Conservation (phyloP, 2,888 invertebrate genomes). For the Myopa testacea region DNA sequence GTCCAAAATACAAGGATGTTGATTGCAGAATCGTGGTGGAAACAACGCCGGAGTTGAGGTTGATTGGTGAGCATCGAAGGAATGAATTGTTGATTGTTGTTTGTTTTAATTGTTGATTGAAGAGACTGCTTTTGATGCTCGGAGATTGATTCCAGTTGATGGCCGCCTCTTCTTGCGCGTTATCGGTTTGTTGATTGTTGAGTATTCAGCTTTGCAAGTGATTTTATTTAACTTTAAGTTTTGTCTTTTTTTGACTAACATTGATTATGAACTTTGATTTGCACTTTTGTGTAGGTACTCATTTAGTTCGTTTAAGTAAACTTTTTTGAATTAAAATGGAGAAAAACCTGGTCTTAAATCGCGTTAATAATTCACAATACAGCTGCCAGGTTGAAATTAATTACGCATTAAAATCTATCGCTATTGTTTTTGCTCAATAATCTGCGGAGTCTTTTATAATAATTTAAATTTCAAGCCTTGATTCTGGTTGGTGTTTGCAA, state of each 20-base stretch:
- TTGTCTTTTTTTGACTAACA: not conserved
- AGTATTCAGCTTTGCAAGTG: not conserved
- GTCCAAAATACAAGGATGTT: conserved; percentile 43
- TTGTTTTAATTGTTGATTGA: conserved; percentile 22
- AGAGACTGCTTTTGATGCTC: not conserved
- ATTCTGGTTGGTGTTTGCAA: too few relatives aligned
- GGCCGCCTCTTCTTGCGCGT: not conserved
- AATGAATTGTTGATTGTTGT: conserved; percentile 21
- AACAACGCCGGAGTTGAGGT: not conserved
- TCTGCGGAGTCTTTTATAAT: too few relatives aligned
- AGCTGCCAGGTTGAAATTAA: too few relatives aligned
- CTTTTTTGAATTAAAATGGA: not conserved
- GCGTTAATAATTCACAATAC: too few relatives aligned
- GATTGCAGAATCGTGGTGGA: conserved; percentile 43
- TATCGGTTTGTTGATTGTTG: conserved; percentile 8
- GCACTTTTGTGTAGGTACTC: too few relatives aligned
- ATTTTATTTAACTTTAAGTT: not conserved
- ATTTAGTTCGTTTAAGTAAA: not conserved
- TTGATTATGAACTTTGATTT: too few relatives aligned
- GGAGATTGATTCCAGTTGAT: not conserved
- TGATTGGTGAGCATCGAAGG: not conserved
- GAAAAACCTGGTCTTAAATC: too few relatives aligned
- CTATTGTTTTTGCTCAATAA: too few relatives aligned
- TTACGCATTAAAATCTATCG: too few relatives aligned
- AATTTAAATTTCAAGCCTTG: too few relatives aligned